A percentile compares a stretch with the other conserved stretches of the same genome.
phyloP scores from a whole-genome alignment of 2,113 vertebrate species.

The Platichthys flesus region DNA sequence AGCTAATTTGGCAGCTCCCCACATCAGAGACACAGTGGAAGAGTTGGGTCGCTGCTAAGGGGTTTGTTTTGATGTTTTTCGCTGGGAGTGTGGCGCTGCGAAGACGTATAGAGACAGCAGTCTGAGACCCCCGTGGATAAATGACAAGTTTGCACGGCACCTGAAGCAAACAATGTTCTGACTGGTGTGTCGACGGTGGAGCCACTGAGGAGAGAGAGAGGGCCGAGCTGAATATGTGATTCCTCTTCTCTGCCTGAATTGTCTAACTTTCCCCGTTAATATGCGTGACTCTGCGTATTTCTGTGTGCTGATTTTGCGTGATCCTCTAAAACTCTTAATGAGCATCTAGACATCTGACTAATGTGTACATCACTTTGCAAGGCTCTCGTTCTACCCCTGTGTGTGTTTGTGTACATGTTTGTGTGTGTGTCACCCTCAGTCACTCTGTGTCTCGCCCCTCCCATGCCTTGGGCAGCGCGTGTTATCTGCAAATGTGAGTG shows the following conservation, averaged over 20 bases:
- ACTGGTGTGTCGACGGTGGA: slow-evolving; percentile 19
- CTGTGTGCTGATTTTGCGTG: slow-evolving; percentile 7
- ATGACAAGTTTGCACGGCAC: slow-evolving; percentile 68
- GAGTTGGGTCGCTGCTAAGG: slow-evolving; percentile 5
- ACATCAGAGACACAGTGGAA: slow-evolving; percentile 58
- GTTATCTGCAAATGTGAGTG: slow-evolving; percentile 16
- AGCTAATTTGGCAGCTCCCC: slow-evolving; percentile 70
- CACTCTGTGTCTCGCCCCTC: background rate
- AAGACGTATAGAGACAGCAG: slow-evolving; percentile 59
- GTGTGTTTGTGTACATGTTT: background rate
- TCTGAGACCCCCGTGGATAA: slow-evolving; percentile 71
- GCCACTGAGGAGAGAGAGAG: slow-evolving; percentile 21
- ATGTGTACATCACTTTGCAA: slow-evolving; percentile 19
- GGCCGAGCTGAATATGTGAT: slow-evolving; percentile 27
- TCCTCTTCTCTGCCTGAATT: background rate
- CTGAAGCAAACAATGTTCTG: slow-evolving; percentile 45
- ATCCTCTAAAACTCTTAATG: slow-evolving; percentile 43
- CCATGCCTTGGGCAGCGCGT: background rate
- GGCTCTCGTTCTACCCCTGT: background rate
- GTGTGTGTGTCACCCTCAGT: background rate
- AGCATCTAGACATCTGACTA: slow-evolving; percentile 22
- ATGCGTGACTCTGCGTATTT: background rate
- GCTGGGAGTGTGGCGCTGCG: slow-evolving; percentile 38
- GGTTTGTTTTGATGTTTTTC: slow-evolving; percentile 48
- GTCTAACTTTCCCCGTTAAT: slow-evolving; percentile 27